Evolutionary conservation across 2,888 invertebrate genomes (phyloP).

Genomic region (Caradrina clavipalpis): DNA sequence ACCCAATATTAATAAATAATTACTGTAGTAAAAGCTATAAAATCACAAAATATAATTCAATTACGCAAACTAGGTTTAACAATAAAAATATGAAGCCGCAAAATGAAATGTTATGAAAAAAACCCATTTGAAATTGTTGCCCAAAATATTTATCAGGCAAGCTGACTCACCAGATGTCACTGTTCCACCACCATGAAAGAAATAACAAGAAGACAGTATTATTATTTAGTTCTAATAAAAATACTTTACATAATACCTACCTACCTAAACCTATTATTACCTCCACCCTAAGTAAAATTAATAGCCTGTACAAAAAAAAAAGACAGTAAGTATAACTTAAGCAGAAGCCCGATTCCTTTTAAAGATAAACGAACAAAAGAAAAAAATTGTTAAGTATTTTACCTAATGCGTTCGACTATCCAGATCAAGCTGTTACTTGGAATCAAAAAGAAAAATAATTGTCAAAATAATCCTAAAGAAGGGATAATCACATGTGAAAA

Average conservation of each 20-base stretch:
- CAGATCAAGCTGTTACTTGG: constrained; percentile 15
- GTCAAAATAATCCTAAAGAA: neutral
- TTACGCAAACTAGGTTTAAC: constrained; percentile 27
- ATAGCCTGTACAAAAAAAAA: neutral
- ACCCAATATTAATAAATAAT: constrained; percentile 22
- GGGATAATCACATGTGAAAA: constrained; percentile 17
- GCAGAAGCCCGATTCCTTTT: constrained; percentile 2
- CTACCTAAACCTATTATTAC: constrained; percentile 22
- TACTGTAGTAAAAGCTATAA: constrained; percentile 17
- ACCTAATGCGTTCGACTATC: neutral
- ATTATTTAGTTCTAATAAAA: constrained; percentile 20
- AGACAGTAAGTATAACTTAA: neutral
- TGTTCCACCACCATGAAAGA: constrained; percentile 90
- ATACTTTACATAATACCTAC: constrained; percentile 9
- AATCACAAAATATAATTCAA: constrained; percentile 23
- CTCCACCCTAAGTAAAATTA: constrained; percentile 27
- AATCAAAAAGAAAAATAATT: neutral
- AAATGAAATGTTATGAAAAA: constrained; percentile 54
- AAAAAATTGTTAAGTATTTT: no score
- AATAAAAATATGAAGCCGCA: constrained; percentile 38
- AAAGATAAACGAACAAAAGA: no score
- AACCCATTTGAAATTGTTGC: constrained; percentile 68
- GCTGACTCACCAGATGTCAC: constrained; percentile 84
- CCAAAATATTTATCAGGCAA: constrained; percentile 74
- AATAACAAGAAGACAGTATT: constrained; percentile 71